Base-by-base conservation (phyloP, 2,113 vertebrate species). In the Alouatta palliata region DNA sequence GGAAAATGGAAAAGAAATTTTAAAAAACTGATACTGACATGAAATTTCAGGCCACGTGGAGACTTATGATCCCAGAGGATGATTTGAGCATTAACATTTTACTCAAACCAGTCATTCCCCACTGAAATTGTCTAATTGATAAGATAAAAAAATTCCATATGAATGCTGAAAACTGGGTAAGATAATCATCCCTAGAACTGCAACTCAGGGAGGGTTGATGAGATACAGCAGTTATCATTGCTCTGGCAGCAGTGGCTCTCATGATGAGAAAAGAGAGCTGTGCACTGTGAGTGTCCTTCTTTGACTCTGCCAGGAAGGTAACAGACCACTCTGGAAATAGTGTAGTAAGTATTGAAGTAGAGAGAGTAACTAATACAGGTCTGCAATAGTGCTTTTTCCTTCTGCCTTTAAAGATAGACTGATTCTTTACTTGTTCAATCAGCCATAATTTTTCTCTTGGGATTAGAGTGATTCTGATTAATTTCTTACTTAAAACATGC, bases 1-100 rank as follows among this genome's bases (percentile, higher is more conserved):
- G 56, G 52, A 90, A 94, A 97, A 81, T 9, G 52, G 87, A 75
- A 87, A 87, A 47, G n/a, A 70, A 68, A 25, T 21, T 94, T 58
- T 56, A 17, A 21, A 92, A 80, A 90, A 52, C 47, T 16, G 76
- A 90, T 49, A 52, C 35, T 54, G 47, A 45, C 35, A 52, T 83
- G 76, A 81, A 83, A 75, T 88, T 83, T 58, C 32, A 79, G 79
- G 20, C 93, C 73, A n/a, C 2, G 14, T 25, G 6, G 23, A 77
- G 37, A 88, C 77, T 75, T 83, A 43, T 71, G 68, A 87, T 64
- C 68, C 81, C 45, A 91, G 32, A 92, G 61, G 21, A 82, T 11
- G 16, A 76, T 52, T 21, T 19, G 47, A 79, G 40, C 30, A 71
- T 73, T 58, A 4, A 81, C 40, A 20, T 61, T 91, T 82, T 64